Percentiles rank a stretch among this genome's conserved stretches.
These are phyloP conservation scores for Tholera decimalis DNA, from an alignment of 2,888 invertebrate genomes.

Conservation along the genomic window DNA sequence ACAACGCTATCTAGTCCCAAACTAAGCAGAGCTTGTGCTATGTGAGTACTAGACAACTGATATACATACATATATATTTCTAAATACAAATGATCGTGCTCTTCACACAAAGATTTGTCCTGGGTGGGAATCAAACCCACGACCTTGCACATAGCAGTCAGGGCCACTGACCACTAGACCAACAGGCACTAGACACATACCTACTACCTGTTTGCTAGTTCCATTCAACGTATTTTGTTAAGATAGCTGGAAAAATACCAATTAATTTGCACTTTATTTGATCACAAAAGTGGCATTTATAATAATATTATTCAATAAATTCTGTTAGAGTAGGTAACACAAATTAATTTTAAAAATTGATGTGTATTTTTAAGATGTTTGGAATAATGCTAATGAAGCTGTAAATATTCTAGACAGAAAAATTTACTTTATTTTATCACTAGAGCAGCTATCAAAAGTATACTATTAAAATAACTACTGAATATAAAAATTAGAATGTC, in stretches of 20 bases:
- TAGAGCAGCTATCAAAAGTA: neutral
- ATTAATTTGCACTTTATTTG: neutral
- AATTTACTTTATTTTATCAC: neutral
- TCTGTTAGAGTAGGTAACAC: too few relatives aligned
- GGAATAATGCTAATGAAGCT: neutral
- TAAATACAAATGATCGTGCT: too few relatives aligned
- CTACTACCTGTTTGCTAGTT: conserved; percentile 1
- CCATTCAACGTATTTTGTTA: neutral
- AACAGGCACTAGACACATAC: too few relatives aligned
- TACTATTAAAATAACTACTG: neutral
- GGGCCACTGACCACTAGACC: too few relatives aligned
- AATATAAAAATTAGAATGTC: neutral
- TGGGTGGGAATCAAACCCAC: too few relatives aligned
- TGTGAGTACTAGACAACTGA: too few relatives aligned
- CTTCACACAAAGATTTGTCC: too few relatives aligned
- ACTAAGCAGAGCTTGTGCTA: too few relatives aligned
- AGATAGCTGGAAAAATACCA: neutral
- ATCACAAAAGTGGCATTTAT: neutral
- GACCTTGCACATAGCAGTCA: too few relatives aligned
- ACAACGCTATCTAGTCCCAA: too few relatives aligned
- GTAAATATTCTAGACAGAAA: neutral
- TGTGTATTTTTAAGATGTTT: neutral
- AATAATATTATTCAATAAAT: neutral
- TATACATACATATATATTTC: too few relatives aligned
- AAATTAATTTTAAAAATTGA: too few relatives aligned